Percentiles rank a stretch among this genome's conserved stretches.
These are phyloP conservation scores for Syrphus vitripennis DNA, from an alignment of 2,888 invertebrate species.

Conservation along the genomic window DNA sequence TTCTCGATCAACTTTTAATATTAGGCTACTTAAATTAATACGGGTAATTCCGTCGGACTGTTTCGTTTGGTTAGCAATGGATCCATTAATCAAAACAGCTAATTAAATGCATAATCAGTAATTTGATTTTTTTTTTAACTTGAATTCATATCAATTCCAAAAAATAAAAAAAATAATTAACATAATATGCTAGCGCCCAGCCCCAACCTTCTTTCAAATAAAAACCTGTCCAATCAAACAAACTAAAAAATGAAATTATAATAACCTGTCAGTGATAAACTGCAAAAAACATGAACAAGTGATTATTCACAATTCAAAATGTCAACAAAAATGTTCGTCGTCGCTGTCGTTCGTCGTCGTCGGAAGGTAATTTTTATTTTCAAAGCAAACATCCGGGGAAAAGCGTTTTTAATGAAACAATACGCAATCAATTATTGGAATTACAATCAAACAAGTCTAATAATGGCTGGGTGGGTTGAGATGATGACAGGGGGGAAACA, in stretches of 20 bases:
- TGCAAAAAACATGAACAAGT: conserved; percentile 45
- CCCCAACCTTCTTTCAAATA: not conserved
- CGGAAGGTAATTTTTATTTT: not conserved
- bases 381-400: not conserved
- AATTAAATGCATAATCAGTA: not conserved
- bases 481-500: not conserved
- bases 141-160: not conserved
- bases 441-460: not conserved
- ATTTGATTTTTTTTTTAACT: not conserved
- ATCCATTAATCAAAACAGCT: not conserved
- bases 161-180: not conserved
- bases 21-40: too few relatives aligned
- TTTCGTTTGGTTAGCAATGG: too few relatives aligned
- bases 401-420: conserved; percentile 17
- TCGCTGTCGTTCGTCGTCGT: too few relatives aligned
- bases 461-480: not conserved
- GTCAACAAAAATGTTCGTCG: conserved; percentile 47
- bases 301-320: conserved; percentile 62
- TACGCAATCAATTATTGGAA: conserved; percentile 19
- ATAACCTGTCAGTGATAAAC: conserved; percentile 34
- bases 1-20: too few relatives aligned
- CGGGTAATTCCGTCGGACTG: too few relatives aligned
- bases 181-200: not conserved
- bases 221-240: conserved; percentile 29
- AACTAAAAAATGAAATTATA: conserved; percentile 9